phyloP scores from a whole-genome alignment of 2,113 vertebrate genomes.

The Megalops atlanticus region DNA sequence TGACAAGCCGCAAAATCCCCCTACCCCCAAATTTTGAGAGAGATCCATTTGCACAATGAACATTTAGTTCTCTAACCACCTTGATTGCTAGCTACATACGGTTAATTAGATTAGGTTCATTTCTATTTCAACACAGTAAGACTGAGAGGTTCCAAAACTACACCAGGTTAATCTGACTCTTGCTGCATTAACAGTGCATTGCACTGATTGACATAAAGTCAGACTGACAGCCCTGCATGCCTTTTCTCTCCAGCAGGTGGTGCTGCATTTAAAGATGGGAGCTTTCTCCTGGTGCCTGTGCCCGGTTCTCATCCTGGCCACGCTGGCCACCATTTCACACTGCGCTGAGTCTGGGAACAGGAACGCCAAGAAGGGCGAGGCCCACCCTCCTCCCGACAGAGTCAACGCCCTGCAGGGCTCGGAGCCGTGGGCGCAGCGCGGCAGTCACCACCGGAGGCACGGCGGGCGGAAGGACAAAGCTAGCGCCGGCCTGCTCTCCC shows the following conservation, averaged over 20 bases:
- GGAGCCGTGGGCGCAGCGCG: conserved; percentile 55
- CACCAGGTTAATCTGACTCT: too few species aligned
- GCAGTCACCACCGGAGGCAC: conserved; percentile 56
- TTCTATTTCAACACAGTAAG: too few species aligned
- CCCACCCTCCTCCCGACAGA: conserved; percentile 51
- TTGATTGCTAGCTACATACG: too few species aligned
- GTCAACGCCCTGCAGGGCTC: conserved; percentile 70
- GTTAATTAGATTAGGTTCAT: too few species aligned
- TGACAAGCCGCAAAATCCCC: too few species aligned
- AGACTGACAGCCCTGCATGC: neutral
- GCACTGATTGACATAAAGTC: neutral
- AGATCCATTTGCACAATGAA: too few species aligned
- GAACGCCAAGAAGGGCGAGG: conserved; percentile 53
- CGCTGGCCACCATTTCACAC: conserved; percentile 42
- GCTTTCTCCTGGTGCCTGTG: conserved; percentile 50
- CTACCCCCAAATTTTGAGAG: too few species aligned
- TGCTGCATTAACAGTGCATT: too few species aligned
- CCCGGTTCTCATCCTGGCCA: conserved; percentile 41
- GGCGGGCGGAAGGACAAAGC: conserved; percentile 59
- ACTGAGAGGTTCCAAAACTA: too few species aligned
- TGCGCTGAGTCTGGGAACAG: conserved; percentile 49
- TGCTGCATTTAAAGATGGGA: conserved; percentile 49
- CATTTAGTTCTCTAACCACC: too few species aligned
- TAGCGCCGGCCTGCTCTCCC: conserved; percentile 53
- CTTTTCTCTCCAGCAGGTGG: conserved; percentile 57